Percentiles rank a stretch among this genome's conserved stretches.
These are phyloP conservation scores for Petrocephalus schoutedeni DNA, from an alignment of 2,797 vertebrate genomes.

Conservation along the genomic window DNA sequence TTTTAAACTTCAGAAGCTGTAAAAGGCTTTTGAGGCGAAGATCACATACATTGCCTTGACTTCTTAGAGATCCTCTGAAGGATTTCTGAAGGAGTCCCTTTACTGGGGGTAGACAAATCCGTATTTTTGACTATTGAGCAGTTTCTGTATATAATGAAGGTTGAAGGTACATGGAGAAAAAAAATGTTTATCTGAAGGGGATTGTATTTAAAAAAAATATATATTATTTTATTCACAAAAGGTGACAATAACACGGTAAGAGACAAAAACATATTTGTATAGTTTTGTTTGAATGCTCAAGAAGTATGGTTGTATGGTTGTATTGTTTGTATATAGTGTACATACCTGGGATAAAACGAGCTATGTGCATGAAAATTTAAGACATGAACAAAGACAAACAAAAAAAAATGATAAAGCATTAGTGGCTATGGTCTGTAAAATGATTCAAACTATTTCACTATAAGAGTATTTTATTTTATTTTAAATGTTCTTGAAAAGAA, in stretches of 20 bases:
- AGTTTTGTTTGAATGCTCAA: constrained; percentile 99
- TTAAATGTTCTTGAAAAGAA: constrained; percentile 99
- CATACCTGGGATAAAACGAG: constrained; percentile 91
- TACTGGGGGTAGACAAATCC: constrained; percentile 90
- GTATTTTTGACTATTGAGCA: constrained; percentile 95
- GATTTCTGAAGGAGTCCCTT: constrained; percentile 89
- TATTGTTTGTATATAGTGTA: constrained; percentile 99
- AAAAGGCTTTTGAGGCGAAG: constrained; percentile 77
- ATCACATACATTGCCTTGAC: constrained; percentile 96
- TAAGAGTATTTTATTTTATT: constrained; percentile 99
- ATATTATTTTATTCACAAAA: constrained; percentile 98
- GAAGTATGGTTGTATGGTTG: constrained; percentile 84
- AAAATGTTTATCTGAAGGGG: constrained; percentile 94
- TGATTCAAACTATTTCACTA: constrained; percentile 99
- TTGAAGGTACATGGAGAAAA: constrained; percentile 77
- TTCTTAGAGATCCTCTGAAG: constrained; percentile 83
- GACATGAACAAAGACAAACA: constrained; percentile 92
- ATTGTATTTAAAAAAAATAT: constrained; percentile 90
- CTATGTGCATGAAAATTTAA: constrained; percentile 91
- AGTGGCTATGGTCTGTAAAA: constrained; percentile 99
- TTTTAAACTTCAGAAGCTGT: constrained; percentile 74
- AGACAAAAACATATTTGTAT: constrained; percentile 98
- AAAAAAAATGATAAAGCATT: constrained; percentile 87
- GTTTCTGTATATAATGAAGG: constrained; percentile 98
- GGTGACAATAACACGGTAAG: constrained; percentile 93